These are phyloP conservation scores for Meda fulgida DNA, from an alignment of 2,797 vertebrate species.

Conservation along the genomic window DNA sequence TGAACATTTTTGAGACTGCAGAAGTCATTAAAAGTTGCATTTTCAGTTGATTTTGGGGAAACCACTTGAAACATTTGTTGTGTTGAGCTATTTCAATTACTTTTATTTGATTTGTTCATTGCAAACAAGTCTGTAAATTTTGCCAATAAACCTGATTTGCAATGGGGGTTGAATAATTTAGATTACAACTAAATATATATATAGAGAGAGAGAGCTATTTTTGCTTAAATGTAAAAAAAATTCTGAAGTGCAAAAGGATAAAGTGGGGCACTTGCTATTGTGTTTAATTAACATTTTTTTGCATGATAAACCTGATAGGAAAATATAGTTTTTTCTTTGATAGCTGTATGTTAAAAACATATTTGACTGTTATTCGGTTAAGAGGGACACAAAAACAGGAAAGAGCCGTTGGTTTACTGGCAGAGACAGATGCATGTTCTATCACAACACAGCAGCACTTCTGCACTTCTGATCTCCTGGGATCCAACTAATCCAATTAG, in stretches of 20 bases:
- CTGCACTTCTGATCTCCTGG: slow-evolving; percentile 45
- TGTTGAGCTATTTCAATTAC: no score
- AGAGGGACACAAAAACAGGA: slow-evolving; percentile 64
- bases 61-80: no score
- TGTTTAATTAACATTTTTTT: neutral
- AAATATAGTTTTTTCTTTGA: neutral
- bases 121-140: no score
- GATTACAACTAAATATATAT: no score
- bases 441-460: slow-evolving; percentile 35
- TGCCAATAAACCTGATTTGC: no score
- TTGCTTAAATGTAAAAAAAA: no score
- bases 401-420: slow-evolving; percentile 58
- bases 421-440: slow-evolving; percentile 45
- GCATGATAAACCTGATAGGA: neutral
- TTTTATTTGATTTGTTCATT: no score
- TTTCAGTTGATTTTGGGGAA: no score
- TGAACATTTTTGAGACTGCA: no score
- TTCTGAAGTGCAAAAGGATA: neutral
- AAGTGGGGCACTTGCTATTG: neutral
- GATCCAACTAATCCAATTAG: slow-evolving; percentile 38
- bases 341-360: slow-evolving; percentile 55
- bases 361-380: slow-evolving; percentile 63
- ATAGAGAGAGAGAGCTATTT: no score
- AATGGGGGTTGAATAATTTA: no score
- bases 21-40: no score